phyloP scores from a whole-genome alignment of 2,888 invertebrate species.

The Chloromyia formosa region DNA sequence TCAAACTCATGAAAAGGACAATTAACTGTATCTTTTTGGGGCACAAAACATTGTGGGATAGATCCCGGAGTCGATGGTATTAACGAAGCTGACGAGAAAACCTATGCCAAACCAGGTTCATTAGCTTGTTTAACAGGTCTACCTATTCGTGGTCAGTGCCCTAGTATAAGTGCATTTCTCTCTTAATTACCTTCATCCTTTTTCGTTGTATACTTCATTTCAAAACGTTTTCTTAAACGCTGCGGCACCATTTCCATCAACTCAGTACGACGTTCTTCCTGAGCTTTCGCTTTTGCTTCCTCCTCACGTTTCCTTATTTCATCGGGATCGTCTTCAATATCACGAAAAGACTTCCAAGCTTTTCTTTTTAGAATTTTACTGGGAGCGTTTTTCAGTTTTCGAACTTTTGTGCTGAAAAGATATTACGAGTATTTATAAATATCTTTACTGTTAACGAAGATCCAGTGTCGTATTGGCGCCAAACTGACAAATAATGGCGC shows the following conservation, averaged over 20 bases:
- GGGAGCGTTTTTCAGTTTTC: slow-evolving; percentile 24
- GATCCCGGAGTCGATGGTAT: too few species aligned
- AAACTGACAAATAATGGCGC: too few species aligned
- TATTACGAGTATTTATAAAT: background rate
- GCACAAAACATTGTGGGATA: too few species aligned
- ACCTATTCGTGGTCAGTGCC: background rate
- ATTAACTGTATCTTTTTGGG: too few species aligned
- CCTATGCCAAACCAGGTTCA: too few species aligned
- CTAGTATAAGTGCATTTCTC: too few species aligned
- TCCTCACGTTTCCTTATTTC: background rate
- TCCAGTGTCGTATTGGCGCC: background rate
- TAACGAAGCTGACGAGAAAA: too few species aligned
- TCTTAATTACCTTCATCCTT: background rate
- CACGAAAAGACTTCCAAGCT: background rate
- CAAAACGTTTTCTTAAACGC: background rate
- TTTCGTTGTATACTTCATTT: slow-evolving; percentile 3
- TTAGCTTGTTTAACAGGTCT: background rate
- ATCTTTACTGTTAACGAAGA: too few species aligned
- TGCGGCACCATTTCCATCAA: slow-evolving; percentile 8
- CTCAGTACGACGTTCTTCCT: background rate
- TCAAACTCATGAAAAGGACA: too few species aligned
- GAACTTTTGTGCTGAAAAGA: background rate
- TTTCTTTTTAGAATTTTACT: slow-evolving; percentile 20
- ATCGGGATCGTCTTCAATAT: slow-evolving; percentile 1
- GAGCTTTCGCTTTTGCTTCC: background rate